Percentiles rank a stretch among this genome's conserved stretches.
Conservation (phyloP, 2,797 vertebrate genomes). For the Microtus agrestis region DNA sequence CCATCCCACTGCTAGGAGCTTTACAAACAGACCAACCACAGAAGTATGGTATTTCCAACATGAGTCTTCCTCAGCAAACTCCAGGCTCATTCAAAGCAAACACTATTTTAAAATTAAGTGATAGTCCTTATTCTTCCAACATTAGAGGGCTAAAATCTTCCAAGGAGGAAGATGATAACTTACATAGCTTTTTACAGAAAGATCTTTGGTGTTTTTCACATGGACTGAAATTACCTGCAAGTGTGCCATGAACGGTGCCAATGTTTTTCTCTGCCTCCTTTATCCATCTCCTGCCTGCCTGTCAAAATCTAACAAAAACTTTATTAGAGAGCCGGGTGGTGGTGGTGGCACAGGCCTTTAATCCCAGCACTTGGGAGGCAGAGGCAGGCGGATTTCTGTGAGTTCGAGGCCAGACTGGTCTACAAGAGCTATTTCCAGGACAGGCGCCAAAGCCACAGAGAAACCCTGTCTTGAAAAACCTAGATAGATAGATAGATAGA, state of each 20-base stretch:
- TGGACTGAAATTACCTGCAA: not conserved
- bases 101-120: not conserved
- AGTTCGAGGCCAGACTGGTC: no score
- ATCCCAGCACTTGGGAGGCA: no score
- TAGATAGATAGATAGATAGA: no score
- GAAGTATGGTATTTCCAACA: not conserved
- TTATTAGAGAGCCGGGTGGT: no score
- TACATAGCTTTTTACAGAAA: conserved; percentile 19
- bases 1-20: not conserved
- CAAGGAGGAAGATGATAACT: not conserved
- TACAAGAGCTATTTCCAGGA: no score
- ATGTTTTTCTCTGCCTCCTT: not conserved
- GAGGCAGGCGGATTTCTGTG: no score
- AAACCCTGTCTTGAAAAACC: no score
- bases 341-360: no score
- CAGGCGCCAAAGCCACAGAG: no score
- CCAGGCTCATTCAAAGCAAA: not conserved
- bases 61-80: conserved; percentile 15
- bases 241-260: not conserved
- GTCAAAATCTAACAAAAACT: not conserved
- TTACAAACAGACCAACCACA: not conserved
- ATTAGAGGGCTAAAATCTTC: not conserved
- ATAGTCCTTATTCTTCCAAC: conserved; percentile 10
- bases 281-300: not conserved
- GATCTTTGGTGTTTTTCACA: not conserved